These are phyloP conservation scores for Nomada flava DNA, from an alignment of 2,888 invertebrate species.

Conservation along the genomic window DNA sequence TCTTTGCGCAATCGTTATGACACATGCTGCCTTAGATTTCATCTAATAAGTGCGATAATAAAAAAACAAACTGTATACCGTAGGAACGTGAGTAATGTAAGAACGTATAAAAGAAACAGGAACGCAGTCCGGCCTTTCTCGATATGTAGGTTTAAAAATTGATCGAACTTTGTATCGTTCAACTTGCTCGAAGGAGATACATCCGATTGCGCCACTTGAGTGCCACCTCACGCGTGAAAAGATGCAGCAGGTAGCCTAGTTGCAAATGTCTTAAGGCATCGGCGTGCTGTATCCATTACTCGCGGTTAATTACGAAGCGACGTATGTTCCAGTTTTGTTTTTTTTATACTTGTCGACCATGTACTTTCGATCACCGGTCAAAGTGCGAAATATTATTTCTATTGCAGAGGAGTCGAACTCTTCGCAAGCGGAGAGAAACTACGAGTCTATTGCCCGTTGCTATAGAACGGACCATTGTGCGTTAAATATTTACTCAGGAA, in stretches of 20 bases:
- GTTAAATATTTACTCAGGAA: no score
- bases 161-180: conserved; percentile 28
- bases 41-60: no score
- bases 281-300: neutral
- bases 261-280: neutral
- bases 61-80: neutral
- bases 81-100: neutral
- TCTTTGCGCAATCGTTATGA: neutral
- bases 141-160: conserved; percentile 44
- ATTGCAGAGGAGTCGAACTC: neutral
- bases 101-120: neutral
- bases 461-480: no score
- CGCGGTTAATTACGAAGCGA: conserved; percentile 15
- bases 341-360: neutral
- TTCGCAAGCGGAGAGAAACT: neutral
- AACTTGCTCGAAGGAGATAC: neutral
- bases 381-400: neutral
- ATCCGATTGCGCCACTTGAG: conserved; percentile 6
- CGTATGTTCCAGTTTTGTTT: conserved; percentile 14
- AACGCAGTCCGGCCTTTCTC: neutral
- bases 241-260: conserved; percentile 26
- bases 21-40: neutral
- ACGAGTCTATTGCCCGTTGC: no score
- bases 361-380: neutral
- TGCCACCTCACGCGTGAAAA: neutral